Evolutionary conservation across 2,113 vertebrate genomes (phyloP).

Genomic region (Callionymus lyra): DNA sequence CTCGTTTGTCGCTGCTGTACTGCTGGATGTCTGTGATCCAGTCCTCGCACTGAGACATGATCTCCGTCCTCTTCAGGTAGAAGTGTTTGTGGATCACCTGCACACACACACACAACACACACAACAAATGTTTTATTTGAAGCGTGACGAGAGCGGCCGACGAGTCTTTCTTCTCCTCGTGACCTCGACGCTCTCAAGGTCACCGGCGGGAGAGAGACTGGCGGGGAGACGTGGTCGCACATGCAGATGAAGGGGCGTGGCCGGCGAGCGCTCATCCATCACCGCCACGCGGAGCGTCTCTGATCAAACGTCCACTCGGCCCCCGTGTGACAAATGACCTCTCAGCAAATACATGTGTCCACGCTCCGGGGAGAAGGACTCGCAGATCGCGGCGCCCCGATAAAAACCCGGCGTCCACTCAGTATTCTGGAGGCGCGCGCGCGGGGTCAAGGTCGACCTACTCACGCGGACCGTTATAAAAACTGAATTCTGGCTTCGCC

Average conservation of each 20-base stretch:
- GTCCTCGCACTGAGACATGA: conserved; percentile 96
- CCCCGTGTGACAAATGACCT: conserved; percentile 22
- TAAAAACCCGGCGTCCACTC: neutral
- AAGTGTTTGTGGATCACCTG: conserved; percentile 98
- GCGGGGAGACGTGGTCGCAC: no score
- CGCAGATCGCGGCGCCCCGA: neutral
- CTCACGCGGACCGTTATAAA: no score
- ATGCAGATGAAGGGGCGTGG: no score
- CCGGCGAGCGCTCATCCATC: conserved; percentile 10
- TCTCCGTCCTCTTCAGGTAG: conserved; percentile 94
- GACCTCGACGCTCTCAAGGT: no score
- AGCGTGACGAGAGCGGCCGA: no score
- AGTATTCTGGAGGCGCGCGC: no score
- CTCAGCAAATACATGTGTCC: conserved; percentile 8
- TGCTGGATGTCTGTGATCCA: conserved; percentile 99
- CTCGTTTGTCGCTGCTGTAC: conserved; percentile 96
- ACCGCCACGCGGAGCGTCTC: conserved; percentile 8
- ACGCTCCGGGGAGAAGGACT: neutral
- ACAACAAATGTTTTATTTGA: neutral
- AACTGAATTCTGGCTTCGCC: no score
- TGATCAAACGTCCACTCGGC: conserved; percentile 3
- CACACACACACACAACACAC: conserved; percentile 2
- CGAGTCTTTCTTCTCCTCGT: no score
- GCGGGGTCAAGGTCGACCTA: no score
- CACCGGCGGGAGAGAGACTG: no score